phyloP scores from a whole-genome alignment of 2,113 vertebrate species.

The Rhinolophus ferrumequinum region DNA sequence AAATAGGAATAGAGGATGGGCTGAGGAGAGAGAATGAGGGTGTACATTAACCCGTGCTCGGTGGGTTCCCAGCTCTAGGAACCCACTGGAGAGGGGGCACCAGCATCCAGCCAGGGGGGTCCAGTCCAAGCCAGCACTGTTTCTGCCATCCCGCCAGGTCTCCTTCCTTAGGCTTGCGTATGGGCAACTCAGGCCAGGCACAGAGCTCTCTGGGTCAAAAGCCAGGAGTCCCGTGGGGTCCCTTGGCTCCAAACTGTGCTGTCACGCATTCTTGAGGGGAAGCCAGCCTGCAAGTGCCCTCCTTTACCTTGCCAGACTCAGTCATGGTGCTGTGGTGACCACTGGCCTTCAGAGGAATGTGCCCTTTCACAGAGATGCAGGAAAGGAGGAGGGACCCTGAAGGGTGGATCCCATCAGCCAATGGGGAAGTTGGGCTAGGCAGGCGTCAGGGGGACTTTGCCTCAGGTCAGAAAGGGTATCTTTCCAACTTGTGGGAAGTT shows the following conservation, averaged over 20 bases:
- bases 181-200: background rate
- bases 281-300: background rate
- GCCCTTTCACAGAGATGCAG: background rate
- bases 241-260: background rate
- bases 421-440: conserved; percentile 43
- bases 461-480: conserved; percentile 7
- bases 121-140: background rate
- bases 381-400: background rate
- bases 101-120: background rate
- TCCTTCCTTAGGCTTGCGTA: background rate
- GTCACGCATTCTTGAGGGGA: background rate
- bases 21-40: conserved; percentile 82
- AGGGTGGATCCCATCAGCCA: conserved; percentile 57
- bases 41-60: background rate
- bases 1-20: conserved; percentile 96
- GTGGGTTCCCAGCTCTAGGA: background rate
- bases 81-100: background rate
- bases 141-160: background rate
- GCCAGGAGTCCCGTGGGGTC: background rate
- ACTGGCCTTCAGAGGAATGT: background rate
- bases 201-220: background rate
- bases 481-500: background rate
- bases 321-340: conserved; percentile 59
- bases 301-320: conserved; percentile 65
- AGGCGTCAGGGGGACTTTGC: conserved; percentile 20